These are phyloP conservation scores for Halyomorpha halys DNA, from an alignment of 1,140 invertebrate species.

Conservation along the genomic window DNA sequence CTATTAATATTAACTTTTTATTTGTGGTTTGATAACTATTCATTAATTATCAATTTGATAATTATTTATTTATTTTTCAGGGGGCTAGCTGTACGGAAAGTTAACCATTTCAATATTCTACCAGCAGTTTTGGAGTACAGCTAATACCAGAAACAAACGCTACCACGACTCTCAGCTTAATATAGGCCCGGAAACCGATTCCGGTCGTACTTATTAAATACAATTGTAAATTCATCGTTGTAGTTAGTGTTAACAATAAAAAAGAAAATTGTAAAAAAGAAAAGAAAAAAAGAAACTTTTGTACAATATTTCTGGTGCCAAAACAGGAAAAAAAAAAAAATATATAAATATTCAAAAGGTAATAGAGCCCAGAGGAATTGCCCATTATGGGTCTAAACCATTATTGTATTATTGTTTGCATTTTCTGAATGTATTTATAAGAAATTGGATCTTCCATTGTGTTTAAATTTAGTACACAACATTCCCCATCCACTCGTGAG, in stretches of 20 bases:
- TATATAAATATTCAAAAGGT: neutral
- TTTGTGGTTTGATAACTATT: no score
- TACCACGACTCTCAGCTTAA: no score
- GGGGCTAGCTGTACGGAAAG: neutral
- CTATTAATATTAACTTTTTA: no score
- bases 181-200: conserved; percentile 1
- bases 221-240: conserved; percentile 13
- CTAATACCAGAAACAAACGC: no score
- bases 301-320: conserved; percentile 17
- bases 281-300: conserved; percentile 8
- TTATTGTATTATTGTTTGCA: conserved; percentile 7
- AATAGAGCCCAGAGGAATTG: neutral
- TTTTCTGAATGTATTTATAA: conserved; percentile 7
- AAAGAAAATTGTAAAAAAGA: conserved; percentile 11
- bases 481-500: conserved; percentile 14
- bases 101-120: conserved; percentile 13
- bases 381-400: neutral
- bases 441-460: conserved; percentile 8
- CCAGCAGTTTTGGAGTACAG: neutral
- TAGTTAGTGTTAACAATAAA: conserved; percentile 9
- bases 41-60: no score
- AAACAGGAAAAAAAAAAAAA: conserved; percentile 1
- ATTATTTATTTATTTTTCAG: no score
- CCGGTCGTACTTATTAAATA: conserved; percentile 13
- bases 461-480: conserved; percentile 10